phyloP scores from a whole-genome alignment of 1,140 invertebrate genomes.

The Bombus consobrinus region DNA sequence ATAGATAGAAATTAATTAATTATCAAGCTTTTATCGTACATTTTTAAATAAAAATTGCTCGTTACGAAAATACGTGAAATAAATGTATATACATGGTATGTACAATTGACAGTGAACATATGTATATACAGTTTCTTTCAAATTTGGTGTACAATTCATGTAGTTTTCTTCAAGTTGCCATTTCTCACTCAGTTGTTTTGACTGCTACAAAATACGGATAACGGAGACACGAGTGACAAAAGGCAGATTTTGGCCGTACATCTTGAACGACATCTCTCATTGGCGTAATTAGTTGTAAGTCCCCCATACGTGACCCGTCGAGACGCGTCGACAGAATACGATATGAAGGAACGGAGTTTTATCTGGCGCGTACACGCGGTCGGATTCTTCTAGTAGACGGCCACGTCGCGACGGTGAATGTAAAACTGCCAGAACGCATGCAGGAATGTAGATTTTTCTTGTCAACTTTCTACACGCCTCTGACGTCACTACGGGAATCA shows the following conservation, averaged over 20 bases:
- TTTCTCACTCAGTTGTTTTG: not conserved
- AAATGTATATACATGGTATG: too few relatives aligned
- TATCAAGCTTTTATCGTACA: too few relatives aligned
- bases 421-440: constrained; percentile 64
- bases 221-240: not conserved
- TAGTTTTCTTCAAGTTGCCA: too few relatives aligned
- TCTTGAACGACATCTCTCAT: constrained; percentile 23
- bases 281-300: constrained; percentile 52
- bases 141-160: not conserved
- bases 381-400: constrained; percentile 30
- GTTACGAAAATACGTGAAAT: too few relatives aligned
- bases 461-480: constrained; percentile 62
- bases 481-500: constrained; percentile 62
- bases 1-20: too few relatives aligned
- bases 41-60: too few relatives aligned
- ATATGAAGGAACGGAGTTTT: constrained; percentile 51
- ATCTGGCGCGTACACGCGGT: constrained; percentile 57
- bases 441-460: constrained; percentile 71
- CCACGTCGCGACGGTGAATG: constrained; percentile 56
- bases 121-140: not conserved
- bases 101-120: too few relatives aligned
- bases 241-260: not conserved
- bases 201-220: too few relatives aligned
- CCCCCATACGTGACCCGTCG: constrained; percentile 46
- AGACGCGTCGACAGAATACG: constrained; percentile 40